Conservation (phyloP, 2,888 invertebrate genomes). For the Nomada flava region DNA sequence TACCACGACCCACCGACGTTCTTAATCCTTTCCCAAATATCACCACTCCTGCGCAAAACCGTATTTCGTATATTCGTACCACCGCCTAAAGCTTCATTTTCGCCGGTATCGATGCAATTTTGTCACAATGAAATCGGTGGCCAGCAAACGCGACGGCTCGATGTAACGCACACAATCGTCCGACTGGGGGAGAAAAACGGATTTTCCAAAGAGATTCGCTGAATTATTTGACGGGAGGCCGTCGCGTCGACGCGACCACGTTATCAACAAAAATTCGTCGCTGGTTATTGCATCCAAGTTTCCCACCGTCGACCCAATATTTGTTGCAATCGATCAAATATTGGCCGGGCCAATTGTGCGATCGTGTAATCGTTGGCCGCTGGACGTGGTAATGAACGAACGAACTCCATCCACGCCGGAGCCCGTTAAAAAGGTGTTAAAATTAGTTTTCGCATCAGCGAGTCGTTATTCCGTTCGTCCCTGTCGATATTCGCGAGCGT, state of each 20-base stretch:
- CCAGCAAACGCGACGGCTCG: neutral
- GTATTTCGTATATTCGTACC: too few relatives aligned
- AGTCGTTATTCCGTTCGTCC: neutral
- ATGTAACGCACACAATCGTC: neutral
- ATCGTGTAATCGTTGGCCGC: neutral
- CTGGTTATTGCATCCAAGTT: too few relatives aligned
- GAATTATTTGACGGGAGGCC: too few relatives aligned
- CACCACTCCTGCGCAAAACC: too few relatives aligned
- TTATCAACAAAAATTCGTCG: too few relatives aligned
- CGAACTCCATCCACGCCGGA: neutral
- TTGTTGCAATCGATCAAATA: neutral
- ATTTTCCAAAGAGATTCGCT: neutral
- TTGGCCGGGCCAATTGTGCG: neutral
- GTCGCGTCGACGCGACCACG: too few relatives aligned
- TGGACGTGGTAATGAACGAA: conserved; percentile 1
- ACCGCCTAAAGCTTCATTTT: neutral
- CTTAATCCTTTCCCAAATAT: too few relatives aligned
- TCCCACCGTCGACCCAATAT: neutral
- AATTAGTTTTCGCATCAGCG: conserved; percentile 51
- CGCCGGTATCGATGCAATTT: conserved; percentile 7
- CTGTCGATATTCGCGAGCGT: conserved; percentile 17
- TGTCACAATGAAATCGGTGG: neutral
- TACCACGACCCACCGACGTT: too few relatives aligned
- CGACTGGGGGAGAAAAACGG: neutral
- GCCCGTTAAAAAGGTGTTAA: conserved; percentile 33